Evolutionary conservation across 2,797 vertebrate genomes (phyloP).

Genomic region (Triplophysa yarkandensis): DNA sequence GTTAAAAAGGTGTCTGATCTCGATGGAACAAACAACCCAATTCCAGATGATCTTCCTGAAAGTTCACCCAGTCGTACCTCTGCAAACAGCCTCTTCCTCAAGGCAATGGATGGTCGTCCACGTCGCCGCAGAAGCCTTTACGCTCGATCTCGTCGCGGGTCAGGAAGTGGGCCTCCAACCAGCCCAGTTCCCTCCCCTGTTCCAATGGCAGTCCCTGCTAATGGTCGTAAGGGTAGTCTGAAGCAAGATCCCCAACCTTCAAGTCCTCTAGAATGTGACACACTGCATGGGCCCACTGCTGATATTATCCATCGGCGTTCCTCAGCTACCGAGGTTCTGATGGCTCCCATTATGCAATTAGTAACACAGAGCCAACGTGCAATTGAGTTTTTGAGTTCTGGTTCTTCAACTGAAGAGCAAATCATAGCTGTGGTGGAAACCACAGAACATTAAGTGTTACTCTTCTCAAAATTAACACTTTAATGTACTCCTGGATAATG

Average conservation of each 20-base stretch:
- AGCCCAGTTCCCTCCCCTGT: conserved; percentile 6
- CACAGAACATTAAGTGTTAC: conserved; percentile 40
- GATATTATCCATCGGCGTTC: conserved; percentile 47
- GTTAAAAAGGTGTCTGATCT: conserved; percentile 65
- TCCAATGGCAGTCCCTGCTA: conserved; percentile 2
- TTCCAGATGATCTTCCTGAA: conserved; percentile 60
- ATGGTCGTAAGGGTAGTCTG: conserved; percentile 56
- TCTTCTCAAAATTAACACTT: not conserved
- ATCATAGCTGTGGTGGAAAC: not conserved
- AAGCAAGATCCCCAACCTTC: conserved; percentile 37
- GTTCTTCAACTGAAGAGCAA: conserved; percentile 34
- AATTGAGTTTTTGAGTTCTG: conserved; percentile 71
- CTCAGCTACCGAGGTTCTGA: conserved; percentile 66
- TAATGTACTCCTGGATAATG: conserved; percentile 10
- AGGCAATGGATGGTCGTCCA: conserved; percentile 70
- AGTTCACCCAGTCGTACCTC: conserved; percentile 60
- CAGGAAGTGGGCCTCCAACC: conserved; percentile 24
- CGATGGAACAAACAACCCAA: conserved; percentile 68
- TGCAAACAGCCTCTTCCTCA: conserved; percentile 67
- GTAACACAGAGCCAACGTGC: conserved; percentile 74
- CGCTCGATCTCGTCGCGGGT: conserved; percentile 19
- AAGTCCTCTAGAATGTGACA: conserved; percentile 48
- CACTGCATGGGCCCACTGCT: conserved; percentile 26
- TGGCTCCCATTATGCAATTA: conserved; percentile 70
- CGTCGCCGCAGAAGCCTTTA: conserved; percentile 67